Percentiles rank a stretch among this genome's conserved stretches.
These are phyloP conservation scores for Opisthocomus hoazin DNA, from an alignment of 2,113 vertebrate species.

Conservation along the genomic window DNA sequence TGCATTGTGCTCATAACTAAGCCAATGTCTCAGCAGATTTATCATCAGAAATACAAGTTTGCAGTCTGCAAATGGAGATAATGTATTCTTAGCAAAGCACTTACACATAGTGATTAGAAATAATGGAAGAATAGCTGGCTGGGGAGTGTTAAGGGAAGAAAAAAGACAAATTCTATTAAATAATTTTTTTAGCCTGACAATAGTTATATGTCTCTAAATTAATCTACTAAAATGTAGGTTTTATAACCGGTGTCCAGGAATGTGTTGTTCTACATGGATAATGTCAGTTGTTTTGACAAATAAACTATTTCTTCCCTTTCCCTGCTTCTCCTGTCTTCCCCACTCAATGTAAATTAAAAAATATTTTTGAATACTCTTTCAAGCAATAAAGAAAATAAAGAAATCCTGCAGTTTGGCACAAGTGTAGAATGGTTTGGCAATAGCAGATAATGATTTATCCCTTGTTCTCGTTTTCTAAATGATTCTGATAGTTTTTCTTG, in stretches of 20 bases:
- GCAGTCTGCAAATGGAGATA: background rate
- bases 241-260: background rate
- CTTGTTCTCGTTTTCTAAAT: background rate
- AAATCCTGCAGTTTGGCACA: background rate
- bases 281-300: background rate
- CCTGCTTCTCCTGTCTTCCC: background rate
- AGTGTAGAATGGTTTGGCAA: background rate
- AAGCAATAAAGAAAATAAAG: background rate
- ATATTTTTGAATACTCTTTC: background rate
- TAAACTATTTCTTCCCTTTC: background rate
- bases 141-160: background rate
- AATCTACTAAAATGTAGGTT: background rate
- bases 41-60: slow-evolving; percentile 23
- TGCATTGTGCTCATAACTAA: background rate
- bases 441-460: background rate
- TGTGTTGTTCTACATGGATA: background rate
- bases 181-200: background rate
- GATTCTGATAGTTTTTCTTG: background rate
- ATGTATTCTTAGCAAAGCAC: background rate
- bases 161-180: background rate
- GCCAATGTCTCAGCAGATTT: slow-evolving; percentile 16
- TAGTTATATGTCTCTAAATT: background rate
- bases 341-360: background rate
- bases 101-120: background rate
- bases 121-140: background rate